These are phyloP conservation scores for Drosophila baimaii DNA, from an alignment of 1,140 invertebrate genomes.

Conservation along the genomic window DNA sequence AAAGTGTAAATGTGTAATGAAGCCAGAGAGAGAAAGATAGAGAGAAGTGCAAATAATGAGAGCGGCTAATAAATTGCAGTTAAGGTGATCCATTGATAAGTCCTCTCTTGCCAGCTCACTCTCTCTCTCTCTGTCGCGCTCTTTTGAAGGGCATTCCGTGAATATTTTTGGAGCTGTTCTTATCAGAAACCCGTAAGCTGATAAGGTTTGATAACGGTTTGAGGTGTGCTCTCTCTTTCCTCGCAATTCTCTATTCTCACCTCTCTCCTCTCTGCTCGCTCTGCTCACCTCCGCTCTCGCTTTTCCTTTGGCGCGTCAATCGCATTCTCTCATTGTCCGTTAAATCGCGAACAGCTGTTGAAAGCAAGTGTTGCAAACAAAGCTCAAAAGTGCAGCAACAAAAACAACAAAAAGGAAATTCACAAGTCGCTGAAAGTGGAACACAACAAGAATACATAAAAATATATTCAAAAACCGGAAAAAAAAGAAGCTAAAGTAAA, in stretches of 20 bases:
- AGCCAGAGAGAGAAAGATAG: not conserved
- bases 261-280: not conserved
- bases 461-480: slow-evolving; percentile 17
- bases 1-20: slow-evolving; percentile 9
- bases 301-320: slow-evolving; percentile 3
- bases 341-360: slow-evolving; percentile 37
- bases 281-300: slow-evolving; percentile 2
- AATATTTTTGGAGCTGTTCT: slow-evolving; percentile 17
- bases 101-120: not conserved
- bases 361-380: slow-evolving; percentile 32
- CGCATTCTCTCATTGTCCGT: slow-evolving; percentile 15
- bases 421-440: slow-evolving; percentile 2
- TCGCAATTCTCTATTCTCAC: not conserved
- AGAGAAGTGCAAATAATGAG: slow-evolving; percentile 3
- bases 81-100: slow-evolving; percentile 22
- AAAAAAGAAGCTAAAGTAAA: slow-evolving; percentile 13
- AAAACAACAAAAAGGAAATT: slow-evolving; percentile 16
- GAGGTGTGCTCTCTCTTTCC: not conserved
- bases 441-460: slow-evolving; percentile 2
- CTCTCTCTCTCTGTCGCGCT: slow-evolving; percentile 4
- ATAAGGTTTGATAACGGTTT: slow-evolving; percentile 37
- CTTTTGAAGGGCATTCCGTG: slow-evolving; percentile 28
- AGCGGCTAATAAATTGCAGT: slow-evolving; percentile 26
- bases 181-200: slow-evolving; percentile 19
- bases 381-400: slow-evolving; percentile 10